phyloP scores from a whole-genome alignment of 2,797 vertebrate genomes.

The Phoeniculus purpureus region DNA sequence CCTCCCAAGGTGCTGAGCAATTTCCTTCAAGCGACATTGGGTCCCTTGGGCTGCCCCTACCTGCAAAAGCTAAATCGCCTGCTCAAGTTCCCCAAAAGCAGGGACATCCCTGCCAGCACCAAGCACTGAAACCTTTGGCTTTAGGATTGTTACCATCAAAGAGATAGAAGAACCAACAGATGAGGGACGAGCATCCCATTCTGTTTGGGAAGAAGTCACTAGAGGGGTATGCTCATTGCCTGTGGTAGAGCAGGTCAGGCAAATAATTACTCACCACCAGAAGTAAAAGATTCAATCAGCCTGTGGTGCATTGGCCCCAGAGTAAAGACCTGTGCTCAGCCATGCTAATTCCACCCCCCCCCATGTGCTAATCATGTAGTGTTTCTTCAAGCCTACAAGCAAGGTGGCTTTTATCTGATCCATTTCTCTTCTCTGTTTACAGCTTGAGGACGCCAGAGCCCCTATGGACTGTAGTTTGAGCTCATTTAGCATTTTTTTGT shows the following conservation, averaged over 20 bases:
- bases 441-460: not conserved
- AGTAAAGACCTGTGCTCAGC: not conserved
- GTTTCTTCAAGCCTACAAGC: not conserved
- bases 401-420: constrained; percentile 24
- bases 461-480: constrained; percentile 21
- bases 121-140: not conserved
- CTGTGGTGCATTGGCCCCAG: not conserved
- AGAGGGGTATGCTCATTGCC: not conserved
- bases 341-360: accelerated
- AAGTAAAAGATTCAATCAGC: not conserved
- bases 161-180: not conserved
- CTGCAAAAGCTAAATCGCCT: not conserved
- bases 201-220: not conserved
- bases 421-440: constrained; percentile 5
- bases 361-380: not conserved
- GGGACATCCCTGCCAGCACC: not conserved
- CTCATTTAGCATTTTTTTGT: constrained; percentile 2
- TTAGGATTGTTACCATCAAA: not conserved
- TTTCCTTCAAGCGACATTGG: not conserved
- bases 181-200: not conserved
- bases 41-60: accelerated
- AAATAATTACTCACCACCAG: not conserved
- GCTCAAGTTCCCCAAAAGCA: accelerated
- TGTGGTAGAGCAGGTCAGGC: not conserved
- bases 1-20: constrained; percentile 36